Evolutionary conservation across 2,113 vertebrate species (phyloP).

Genomic region (Odontophorus gujanensis): DNA sequence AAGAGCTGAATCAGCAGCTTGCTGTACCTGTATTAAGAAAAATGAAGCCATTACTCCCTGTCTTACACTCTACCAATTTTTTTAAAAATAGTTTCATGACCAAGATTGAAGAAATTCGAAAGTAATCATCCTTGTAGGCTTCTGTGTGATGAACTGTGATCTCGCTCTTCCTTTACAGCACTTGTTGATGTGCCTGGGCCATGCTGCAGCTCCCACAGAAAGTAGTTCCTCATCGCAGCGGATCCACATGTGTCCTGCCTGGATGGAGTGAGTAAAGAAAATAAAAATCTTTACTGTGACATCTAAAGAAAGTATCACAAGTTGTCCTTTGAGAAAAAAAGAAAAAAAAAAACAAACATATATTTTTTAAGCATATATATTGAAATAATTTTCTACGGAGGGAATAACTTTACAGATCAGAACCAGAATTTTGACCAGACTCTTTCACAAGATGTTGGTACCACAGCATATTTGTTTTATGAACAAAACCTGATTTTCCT

Average conservation of each 20-base stretch:
- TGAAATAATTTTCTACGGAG: neutral
- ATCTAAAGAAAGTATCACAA: neutral
- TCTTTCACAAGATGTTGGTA: neutral
- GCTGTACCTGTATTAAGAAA: neutral
- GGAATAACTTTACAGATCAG: neutral
- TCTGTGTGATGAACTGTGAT: neutral
- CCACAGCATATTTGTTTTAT: neutral
- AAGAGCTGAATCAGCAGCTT: neutral
- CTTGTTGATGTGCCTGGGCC: neutral
- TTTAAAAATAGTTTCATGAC: neutral
- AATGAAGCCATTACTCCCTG: neutral
- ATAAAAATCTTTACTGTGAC: neutral
- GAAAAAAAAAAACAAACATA: too few species aligned
- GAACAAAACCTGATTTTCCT: neutral
- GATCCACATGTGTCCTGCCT: neutral
- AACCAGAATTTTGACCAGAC: neutral
- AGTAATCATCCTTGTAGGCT: neutral
- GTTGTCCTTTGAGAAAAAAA: neutral
- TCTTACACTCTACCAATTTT: neutral
- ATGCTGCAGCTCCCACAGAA: neutral
- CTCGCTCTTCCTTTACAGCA: neutral
- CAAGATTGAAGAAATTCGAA: constrained; percentile 22
- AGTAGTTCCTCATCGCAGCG: neutral
- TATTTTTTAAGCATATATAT: neutral
- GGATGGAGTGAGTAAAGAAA: neutral